Evolutionary conservation across 2,797 vertebrate genomes (phyloP), one percentile per base, ranked within the genome.

Genomic region (Myotis daubentonii): DNA sequence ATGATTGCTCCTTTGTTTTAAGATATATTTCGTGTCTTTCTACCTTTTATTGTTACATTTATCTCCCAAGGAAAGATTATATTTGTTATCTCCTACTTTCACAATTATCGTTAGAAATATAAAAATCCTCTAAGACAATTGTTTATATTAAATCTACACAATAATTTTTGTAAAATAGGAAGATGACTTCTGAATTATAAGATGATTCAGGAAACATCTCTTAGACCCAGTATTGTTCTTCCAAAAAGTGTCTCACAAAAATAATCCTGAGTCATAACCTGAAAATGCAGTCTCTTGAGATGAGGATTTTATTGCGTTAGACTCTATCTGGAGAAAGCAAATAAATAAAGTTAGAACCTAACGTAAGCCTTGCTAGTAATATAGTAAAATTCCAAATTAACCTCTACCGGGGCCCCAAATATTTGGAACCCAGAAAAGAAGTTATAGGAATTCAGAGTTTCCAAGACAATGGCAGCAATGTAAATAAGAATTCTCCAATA

Each of bases 241-340:
- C 38, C 22, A 72, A 96, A 91, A 57, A 62, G 23, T 83, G 30
- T 72, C 33, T 93, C 53, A 75, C 76, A 60, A 90, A 95, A 91
- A 28, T 65, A 83, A 83, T 38, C 33, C 25, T 83, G 81, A 94
- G 16, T 89, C 53, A 88, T 36, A 28, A 33, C 65, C 71, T 74
- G 86, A 72, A 92, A 86, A 70, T 28, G 2, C 20, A 87, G 15
- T 72, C 15, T 71, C 23, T 85, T 84, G 28, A 71, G 20, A 83
- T 28, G 79, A 22, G 57, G 25, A 41, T 93, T 93, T 92, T 33
- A 71, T 4, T 38, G 33, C 68, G 7, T 76, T 60, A 62, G 7
- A 17, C 17, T 78, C 20, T 47, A 66, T 66, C 70, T 47, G 79
- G 36, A 57, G 49, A 96, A 90, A 86, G 16, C 22, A 93, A 83